Base-by-base conservation (phyloP, 2,888 invertebrate genomes). In the Callyntrura guangdongensis region DNA sequence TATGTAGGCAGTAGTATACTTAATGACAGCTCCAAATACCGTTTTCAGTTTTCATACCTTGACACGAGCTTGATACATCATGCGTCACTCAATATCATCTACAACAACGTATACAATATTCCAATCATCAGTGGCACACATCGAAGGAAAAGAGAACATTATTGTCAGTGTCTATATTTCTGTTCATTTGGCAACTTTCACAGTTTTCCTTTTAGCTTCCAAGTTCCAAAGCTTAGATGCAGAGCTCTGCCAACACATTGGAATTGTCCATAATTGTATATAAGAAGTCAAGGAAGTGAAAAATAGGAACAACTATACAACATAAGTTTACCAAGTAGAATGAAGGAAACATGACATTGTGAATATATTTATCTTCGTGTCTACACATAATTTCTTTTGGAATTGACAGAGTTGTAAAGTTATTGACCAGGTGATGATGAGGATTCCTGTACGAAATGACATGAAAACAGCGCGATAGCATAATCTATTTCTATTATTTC, bases 231-330 rank as follows among this genome's bases (percentile, higher is more conserved):
- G 6, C 6, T 36, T 36, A 4, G 36, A 36, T 6, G 6, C 36
- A 6, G 36, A 74, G 69, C 25, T 0, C 27, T 25, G 47, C 9
- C n/a, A 36, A 6, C 11, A 6, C 2, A 36, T 36, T 79, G 56
- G 36, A 36, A 36, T 36, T 79, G 56, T 79, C 36, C 27, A 27
- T 79, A n/a, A n/a, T 27, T 56, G n/a, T 79, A n/a, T n/a, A n/a
- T n/a, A n/a, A 79, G 20, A 25, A 53, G 72, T 74, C 56, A 17
- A 27, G 79, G 79, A 59, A 79, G 56, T 56, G n/a, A 47, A 56
- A 74, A 56, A 56, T 27, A 56, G 79, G 79, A 79, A 79, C 79
- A 77, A 77, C 69, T 72, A 45, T 45, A 45, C 45, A n/a, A n/a
- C n/a, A n/a, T n/a, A n/a, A n/a, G n/a, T n/a, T n/a, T n/a, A n/a